Conservation (phyloP, 1,140 invertebrate species). For the Drosophila equinoxialis region DNA sequence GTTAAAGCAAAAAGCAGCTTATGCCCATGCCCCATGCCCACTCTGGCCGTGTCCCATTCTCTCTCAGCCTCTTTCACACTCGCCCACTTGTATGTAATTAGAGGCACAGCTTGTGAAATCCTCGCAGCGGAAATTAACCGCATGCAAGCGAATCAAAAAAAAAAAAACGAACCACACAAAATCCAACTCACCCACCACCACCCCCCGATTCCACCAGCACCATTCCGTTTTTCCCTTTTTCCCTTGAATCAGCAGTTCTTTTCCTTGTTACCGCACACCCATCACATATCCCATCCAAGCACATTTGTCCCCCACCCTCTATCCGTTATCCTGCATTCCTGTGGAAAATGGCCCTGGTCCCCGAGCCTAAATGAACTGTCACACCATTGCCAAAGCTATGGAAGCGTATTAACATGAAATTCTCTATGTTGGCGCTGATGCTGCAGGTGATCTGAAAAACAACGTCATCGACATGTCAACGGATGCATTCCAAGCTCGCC, state of each 20-base stretch:
- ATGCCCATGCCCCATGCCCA: background rate
- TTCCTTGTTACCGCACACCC: background rate
- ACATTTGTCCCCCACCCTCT: background rate
- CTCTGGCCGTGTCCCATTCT: background rate
- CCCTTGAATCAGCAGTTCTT: background rate
- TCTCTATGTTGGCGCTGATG: conserved; percentile 34
- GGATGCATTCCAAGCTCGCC: conserved; percentile 78
- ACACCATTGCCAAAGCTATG: conserved; percentile 22
- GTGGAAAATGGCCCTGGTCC: background rate
- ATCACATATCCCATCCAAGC: background rate
- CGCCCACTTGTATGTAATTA: conserved; percentile 56
- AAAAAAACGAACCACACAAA: conserved; percentile 19
- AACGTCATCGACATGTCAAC: conserved; percentile 81
- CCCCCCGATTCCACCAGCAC: no score
- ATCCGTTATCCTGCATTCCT: background rate
- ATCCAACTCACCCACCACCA: background rate
- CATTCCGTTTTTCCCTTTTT: background rate
- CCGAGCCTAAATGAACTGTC: conserved; percentile 31
- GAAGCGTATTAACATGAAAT: conserved; percentile 53
- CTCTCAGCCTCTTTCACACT: conserved; percentile 22
- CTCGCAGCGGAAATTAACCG: conserved; percentile 26
- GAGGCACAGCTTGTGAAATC: conserved; percentile 48
- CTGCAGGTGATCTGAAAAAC: conserved; percentile 80
- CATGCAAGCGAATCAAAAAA: conserved; percentile 19
- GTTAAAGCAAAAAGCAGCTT: conserved; percentile 26